These are phyloP conservation scores for Lasioglossum malachurum DNA, from an alignment of 2,888 invertebrate species.

Conservation along the genomic window DNA sequence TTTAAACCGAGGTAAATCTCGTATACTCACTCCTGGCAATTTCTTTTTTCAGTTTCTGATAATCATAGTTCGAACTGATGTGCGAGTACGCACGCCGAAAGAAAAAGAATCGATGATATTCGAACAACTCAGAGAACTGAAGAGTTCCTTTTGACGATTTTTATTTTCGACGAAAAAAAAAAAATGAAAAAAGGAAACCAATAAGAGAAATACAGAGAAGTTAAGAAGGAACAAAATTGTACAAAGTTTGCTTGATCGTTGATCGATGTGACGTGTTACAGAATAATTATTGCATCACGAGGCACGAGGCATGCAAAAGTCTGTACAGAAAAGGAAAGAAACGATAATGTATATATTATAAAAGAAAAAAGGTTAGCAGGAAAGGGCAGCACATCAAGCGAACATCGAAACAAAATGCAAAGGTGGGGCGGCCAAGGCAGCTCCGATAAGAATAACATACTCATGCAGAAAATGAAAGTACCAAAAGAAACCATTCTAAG, in stretches of 20 bases:
- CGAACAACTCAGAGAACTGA: not conserved
- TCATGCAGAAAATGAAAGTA: slow-evolving; percentile 38
- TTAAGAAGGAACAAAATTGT: slow-evolving; percentile 1
- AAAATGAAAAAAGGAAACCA: not conserved
- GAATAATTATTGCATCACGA: slow-evolving; percentile 14
- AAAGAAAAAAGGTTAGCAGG: not conserved
- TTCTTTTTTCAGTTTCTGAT: slow-evolving; percentile 19
- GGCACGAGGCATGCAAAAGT: slow-evolving; percentile 11
- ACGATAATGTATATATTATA: not conserved
- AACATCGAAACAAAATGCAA: slow-evolving; percentile 21
- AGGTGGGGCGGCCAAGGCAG: not conserved
- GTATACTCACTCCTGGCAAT: slow-evolving; percentile 45
- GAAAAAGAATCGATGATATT: slow-evolving; percentile 6
- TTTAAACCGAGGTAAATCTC: slow-evolving; percentile 48
- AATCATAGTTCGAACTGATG: not conserved
- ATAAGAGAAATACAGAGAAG: not conserved
- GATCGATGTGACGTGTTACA: slow-evolving; percentile 56
- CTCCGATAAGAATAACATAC: slow-evolving; percentile 14
- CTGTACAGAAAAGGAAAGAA: not conserved
- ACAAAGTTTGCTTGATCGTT: slow-evolving; percentile 45
- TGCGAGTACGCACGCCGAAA: not conserved
- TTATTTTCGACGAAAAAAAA: not conserved
- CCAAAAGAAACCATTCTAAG: slow-evolving; percentile 13
- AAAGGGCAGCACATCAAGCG: slow-evolving; percentile 16
- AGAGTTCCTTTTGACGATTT: not conserved